Percentiles rank a stretch among this genome's conserved stretches.
Evolutionary conservation across 2,888 invertebrate genomes (phyloP).

Genomic region (Cataglyphis altisquamis): DNA sequence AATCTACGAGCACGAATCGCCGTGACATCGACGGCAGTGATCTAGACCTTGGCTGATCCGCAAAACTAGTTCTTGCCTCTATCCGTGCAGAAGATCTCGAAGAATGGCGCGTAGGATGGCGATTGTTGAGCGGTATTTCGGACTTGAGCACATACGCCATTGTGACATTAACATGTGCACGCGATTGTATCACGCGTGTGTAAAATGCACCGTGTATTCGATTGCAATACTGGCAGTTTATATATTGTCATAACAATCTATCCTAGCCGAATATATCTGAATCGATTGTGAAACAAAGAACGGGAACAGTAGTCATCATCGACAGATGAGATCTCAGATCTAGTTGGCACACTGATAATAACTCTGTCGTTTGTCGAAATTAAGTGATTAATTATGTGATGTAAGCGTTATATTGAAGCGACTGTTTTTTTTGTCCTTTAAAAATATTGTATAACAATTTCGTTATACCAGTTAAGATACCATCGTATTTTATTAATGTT

Average conservation of each 20-base stretch:
- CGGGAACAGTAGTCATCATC: slow-evolving; percentile 37
- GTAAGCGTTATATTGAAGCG: not conserved
- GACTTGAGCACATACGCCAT: slow-evolving; percentile 60
- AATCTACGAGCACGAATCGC: slow-evolving; percentile 60
- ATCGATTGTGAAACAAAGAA: slow-evolving; percentile 21
- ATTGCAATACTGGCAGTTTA: not conserved
- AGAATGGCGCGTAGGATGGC: slow-evolving; percentile 73
- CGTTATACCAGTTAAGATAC: not conserved
- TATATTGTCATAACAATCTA: slow-evolving; percentile 32
- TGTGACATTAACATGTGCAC: slow-evolving; percentile 70
- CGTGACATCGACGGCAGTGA: slow-evolving; percentile 72
- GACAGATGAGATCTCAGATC: slow-evolving; percentile 28
- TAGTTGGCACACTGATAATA: slow-evolving; percentile 28
- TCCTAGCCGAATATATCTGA: slow-evolving; percentile 21
- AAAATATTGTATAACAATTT: not conserved
- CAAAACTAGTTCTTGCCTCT: slow-evolving; percentile 77
- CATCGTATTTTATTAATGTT: not conserved
- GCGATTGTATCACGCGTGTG: slow-evolving; percentile 57
- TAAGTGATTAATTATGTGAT: slow-evolving; percentile 5
- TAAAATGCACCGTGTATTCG: slow-evolving; percentile 53
- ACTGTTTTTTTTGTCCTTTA: not conserved
- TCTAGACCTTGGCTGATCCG: slow-evolving; percentile 74
- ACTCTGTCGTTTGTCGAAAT: slow-evolving; percentile 11
- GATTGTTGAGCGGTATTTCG: slow-evolving; percentile 75
- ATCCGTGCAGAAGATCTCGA: slow-evolving; percentile 76